Percentiles rank a stretch among this genome's conserved stretches.
phyloP scores from a whole-genome alignment of 2,113 vertebrate species.

The zebrafish (Danio rerio) region DNA sequence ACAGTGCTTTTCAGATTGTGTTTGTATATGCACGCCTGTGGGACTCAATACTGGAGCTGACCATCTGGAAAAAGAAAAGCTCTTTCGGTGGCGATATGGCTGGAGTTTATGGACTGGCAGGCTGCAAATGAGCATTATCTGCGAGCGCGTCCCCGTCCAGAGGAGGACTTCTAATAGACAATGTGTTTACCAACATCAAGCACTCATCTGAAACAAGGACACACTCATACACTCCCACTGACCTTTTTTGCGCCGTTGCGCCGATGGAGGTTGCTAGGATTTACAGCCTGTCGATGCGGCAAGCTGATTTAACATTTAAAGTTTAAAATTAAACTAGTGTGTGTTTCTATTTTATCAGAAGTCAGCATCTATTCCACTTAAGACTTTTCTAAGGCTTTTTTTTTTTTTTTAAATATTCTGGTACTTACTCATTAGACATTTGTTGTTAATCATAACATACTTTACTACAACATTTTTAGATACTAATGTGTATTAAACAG shows the following conservation, averaged over 20 bases:
- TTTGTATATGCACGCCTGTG: constrained; percentile 60
- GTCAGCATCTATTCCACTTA: too few species aligned
- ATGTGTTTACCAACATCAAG: constrained; percentile 45
- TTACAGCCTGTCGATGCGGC: not conserved
- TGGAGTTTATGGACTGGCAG: constrained; percentile 60
- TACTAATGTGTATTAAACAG: too few species aligned
- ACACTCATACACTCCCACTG: constrained; percentile 33
- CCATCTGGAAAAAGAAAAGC: constrained; percentile 63
- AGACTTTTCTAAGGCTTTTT: too few species aligned
- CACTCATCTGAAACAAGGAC: constrained; percentile 49
- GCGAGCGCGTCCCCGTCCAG: constrained; percentile 39
- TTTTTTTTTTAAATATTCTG: too few species aligned
- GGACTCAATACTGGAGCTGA: constrained; percentile 57
- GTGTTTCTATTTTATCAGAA: too few species aligned
- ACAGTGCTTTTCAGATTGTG: constrained; percentile 55
- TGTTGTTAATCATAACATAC: too few species aligned
- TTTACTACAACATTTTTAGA: too few species aligned
- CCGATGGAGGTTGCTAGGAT: constrained; percentile 28
- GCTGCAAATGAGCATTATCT: constrained; percentile 53
- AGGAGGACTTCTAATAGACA: constrained; percentile 53
- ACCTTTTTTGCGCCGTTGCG: constrained; percentile 53
- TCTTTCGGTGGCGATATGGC: constrained; percentile 49
- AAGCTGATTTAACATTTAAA: too few species aligned
- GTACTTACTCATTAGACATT: too few species aligned
- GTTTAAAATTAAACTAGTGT: too few species aligned